Evolutionary conservation across 2,113 vertebrate genomes (phyloP), one percentile per base, ranked within the genome.

Genomic region (Orthonyx spaldingii): DNA sequence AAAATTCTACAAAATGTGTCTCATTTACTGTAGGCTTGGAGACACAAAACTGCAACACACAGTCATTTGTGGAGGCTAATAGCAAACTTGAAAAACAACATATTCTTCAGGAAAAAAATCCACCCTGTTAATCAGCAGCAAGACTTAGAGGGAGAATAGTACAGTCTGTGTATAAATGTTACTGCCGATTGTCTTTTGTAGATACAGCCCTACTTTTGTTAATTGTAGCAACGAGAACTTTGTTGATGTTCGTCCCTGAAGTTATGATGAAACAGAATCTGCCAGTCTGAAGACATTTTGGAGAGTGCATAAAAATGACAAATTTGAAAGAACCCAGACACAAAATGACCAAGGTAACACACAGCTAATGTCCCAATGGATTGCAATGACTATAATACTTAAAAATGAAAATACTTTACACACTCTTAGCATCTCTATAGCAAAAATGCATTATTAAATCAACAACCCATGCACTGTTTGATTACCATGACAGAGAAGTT

Each of bases 1-100:
- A 96, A 94, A 94, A 95, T 81, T 88, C 90, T 93, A 74, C 96
- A 88, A 92, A 96, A 93, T 88, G 59, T 83, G 93, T 90, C 85
- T 88, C 75, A 59, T 96, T 95, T 96, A 77, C 75, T 91, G 82
- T 72, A 88, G 93, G 47, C 79, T 96, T 93, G 83, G 76, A 95
- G 79, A 94, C 72, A 86, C 78, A 86, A 77, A 93, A 65, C 64
- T 52, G 69, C 69, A 81, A 63, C 87, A 83, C 42, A 14, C 17
- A 33, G 42, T 74, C 82, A 47, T 86, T 94, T 84, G 82, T 88
- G 76, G 66, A 94, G 32, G 56, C 68, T 90, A 95, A 90, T 61
- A 88, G 59, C 76, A 74, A 84, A 71, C 79, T 33, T 93, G 82
- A 81, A 84, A 86, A 86, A 47, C 52, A 93, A 46, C 55, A 32